Conservation (phyloP, 2,113 vertebrate genomes). For the Lathamus discolor region DNA sequence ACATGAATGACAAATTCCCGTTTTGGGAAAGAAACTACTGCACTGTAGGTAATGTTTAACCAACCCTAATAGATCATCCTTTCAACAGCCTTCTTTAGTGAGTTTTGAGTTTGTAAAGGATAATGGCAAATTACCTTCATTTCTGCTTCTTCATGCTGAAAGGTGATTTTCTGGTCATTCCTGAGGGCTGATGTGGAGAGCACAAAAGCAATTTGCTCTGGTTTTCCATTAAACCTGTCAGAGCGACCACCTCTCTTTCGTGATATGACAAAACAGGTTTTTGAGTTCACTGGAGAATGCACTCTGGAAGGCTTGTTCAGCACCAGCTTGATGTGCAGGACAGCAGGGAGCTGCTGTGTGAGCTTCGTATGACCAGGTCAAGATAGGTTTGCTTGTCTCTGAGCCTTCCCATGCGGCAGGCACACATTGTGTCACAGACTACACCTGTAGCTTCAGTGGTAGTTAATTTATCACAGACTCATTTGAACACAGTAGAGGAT, state of each 20-base stretch:
- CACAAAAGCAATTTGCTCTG: neutral
- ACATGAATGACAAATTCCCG: neutral
- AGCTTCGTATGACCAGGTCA: neutral
- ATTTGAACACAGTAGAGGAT: neutral
- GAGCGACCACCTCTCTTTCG: neutral
- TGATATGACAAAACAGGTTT: neutral
- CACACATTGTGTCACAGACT: neutral
- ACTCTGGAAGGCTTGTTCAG: neutral
- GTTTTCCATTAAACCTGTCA: conserved; percentile 3
- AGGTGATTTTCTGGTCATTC: conserved; percentile 21
- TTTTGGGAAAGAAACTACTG: neutral
- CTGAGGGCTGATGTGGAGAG: neutral
- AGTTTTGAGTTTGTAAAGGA: neutral
- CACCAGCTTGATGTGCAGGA: neutral
- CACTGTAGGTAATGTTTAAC: neutral
- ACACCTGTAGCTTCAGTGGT: neutral
- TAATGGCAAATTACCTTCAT: neutral
- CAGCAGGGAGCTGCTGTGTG: neutral
- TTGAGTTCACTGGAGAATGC: neutral
- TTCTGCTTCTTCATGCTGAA: conserved; percentile 27
- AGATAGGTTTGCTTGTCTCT: neutral
- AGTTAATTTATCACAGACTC: neutral
- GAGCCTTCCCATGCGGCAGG: neutral
- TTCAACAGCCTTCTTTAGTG: neutral
- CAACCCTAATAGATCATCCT: neutral